phyloP scores from a whole-genome alignment of 2,797 vertebrate genomes.

The Neopelma chrysocephalum region DNA sequence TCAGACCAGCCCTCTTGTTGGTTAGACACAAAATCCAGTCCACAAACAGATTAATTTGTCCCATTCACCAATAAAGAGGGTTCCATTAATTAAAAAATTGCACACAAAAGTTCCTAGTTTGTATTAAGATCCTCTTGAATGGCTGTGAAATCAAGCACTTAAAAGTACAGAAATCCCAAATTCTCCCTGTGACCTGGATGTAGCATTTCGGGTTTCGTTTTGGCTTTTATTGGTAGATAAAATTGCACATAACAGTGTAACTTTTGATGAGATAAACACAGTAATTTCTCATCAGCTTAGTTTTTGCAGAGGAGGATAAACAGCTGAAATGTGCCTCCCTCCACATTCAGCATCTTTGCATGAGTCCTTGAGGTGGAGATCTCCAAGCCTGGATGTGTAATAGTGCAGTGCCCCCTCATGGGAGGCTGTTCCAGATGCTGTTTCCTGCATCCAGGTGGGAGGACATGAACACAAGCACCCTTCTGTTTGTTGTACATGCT shows the following conservation, averaged over 20 bases:
- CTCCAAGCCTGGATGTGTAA: background rate
- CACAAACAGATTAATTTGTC: background rate
- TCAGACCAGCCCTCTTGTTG: background rate
- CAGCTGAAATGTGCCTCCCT: background rate
- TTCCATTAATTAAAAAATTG: background rate
- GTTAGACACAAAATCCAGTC: background rate
- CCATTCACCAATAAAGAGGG: background rate
- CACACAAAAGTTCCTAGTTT: background rate
- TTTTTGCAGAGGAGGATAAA: background rate
- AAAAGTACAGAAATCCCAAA: background rate
- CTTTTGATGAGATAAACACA: background rate
- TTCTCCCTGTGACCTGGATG: background rate
- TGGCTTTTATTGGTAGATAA: background rate
- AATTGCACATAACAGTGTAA: background rate
- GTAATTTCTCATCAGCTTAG: background rate
- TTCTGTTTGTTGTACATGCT: background rate
- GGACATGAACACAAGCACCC: background rate
- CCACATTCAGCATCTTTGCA: too few species aligned
- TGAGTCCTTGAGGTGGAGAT: background rate
- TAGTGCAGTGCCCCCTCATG: conserved; percentile 7
- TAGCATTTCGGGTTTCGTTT: background rate
- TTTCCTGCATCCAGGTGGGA: background rate
- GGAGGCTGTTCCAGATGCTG: background rate
- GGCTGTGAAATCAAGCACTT: background rate
- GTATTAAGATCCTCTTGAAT: background rate